These are phyloP conservation scores for Idaea straminata DNA, from an alignment of 2,888 invertebrate genomes.

Conservation along the genomic window DNA sequence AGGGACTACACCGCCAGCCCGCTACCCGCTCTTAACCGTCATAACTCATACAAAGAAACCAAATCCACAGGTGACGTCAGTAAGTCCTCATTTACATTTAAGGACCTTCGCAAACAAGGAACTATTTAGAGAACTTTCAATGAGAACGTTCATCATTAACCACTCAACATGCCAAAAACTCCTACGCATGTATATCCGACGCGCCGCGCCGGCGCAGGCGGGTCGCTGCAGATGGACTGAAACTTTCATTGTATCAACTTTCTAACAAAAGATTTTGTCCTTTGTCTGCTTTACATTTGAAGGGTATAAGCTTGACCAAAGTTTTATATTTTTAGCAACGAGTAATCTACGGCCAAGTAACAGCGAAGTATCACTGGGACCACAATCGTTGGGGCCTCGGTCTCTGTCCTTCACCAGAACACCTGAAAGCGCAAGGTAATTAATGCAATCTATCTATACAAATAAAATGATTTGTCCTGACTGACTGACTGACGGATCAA, in stretches of 20 bases:
- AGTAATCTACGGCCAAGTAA: constrained; percentile 65
- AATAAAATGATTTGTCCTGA: too few relatives aligned
- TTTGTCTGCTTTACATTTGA: constrained; percentile 10
- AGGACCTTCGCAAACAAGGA: too few relatives aligned
- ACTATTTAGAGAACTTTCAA: too few relatives aligned
- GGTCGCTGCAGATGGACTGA: too few relatives aligned
- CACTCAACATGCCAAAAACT: too few relatives aligned
- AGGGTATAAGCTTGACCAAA: background rate
- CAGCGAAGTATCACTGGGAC: constrained; percentile 70
- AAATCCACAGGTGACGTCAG: constrained; percentile 61
- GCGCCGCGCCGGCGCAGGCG: too few relatives aligned
- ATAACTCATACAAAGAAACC: constrained; percentile 73
- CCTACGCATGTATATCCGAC: too few relatives aligned
- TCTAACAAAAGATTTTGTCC: background rate
- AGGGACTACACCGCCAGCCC: constrained; percentile 59
- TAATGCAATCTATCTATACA: background rate
- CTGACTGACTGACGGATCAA: too few relatives aligned
- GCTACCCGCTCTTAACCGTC: constrained; percentile 62
- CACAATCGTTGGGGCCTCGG: constrained; percentile 66
- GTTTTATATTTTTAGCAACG: constrained; percentile 44
- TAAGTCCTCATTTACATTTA: constrained; percentile 43
- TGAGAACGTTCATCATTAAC: too few relatives aligned
- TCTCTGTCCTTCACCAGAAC: constrained; percentile 71
- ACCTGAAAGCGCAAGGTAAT: constrained; percentile 58
- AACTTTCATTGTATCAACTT: too few relatives aligned